Conservation (phyloP, 1,140 invertebrate species). For the Caerostris extrusa region DNA sequence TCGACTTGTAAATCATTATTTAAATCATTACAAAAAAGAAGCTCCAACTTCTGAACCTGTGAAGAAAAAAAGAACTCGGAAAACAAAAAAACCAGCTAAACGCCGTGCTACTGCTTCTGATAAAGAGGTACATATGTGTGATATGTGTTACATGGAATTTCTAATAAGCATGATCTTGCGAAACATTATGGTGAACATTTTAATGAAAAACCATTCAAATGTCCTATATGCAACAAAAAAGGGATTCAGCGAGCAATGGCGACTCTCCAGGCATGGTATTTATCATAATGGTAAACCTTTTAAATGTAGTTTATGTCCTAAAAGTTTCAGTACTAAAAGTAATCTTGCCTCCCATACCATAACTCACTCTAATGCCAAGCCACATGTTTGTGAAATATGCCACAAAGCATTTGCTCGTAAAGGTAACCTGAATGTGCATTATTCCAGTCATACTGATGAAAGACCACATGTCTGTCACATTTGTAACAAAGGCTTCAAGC, state of each 20-base stretch:
- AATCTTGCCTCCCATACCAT: constrained; percentile 65
- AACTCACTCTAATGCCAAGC: constrained; percentile 75
- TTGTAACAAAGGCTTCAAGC: constrained; percentile 51
- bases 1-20: background rate
- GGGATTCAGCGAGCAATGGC: background rate
- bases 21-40: background rate
- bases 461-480: constrained; percentile 72
- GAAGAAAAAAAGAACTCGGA: background rate
- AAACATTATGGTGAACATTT: background rate
- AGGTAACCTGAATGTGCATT: constrained; percentile 68
- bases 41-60: too few relatives aligned
- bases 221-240: constrained; percentile 48
- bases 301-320: constrained; percentile 45
- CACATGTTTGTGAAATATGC: constrained; percentile 75
- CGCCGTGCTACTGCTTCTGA: background rate
- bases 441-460: constrained; percentile 72
- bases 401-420: constrained; percentile 63
- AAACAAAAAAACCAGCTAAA: background rate
- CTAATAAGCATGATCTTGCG: background rate
- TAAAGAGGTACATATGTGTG: background rate
- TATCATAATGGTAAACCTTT: constrained; percentile 57
- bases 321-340: constrained; percentile 50
- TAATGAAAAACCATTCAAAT: constrained; percentile 13
- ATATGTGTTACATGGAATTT: background rate
- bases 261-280: constrained; percentile 3